Evolutionary conservation across 2,113 vertebrate genomes (phyloP).

Genomic region (Meleagris gallopavo): DNA sequence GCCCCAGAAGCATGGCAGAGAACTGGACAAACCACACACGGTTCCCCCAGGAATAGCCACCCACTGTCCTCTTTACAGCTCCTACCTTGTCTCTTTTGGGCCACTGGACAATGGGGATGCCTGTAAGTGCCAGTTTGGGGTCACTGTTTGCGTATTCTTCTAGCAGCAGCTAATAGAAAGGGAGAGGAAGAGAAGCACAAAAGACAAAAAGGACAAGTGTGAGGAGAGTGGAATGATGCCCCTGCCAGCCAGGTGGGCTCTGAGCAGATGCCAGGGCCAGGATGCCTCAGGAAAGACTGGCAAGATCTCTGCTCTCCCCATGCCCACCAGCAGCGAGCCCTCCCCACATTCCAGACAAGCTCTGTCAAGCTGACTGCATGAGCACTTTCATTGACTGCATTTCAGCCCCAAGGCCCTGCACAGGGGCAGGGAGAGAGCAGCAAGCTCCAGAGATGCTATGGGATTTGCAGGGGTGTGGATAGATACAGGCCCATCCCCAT

Average conservation of each 20-base stretch:
- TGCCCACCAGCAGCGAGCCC: not conserved
- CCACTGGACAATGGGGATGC: slow-evolving; percentile 95
- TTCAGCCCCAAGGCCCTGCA: slow-evolving; percentile 30
- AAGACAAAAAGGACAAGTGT: slow-evolving; percentile 29
- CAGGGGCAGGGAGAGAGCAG: fast-evolving
- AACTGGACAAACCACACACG: fast-evolving
- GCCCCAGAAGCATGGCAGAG: not conserved
- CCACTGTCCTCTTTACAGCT: not conserved
- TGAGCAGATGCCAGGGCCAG: not conserved
- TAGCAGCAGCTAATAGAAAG: slow-evolving; percentile 82
- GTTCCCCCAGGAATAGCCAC: not conserved
- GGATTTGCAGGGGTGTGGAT: not conserved
- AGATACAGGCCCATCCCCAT: fast-evolving
- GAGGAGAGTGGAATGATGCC: not conserved
- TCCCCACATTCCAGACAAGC: slow-evolving; percentile 37
- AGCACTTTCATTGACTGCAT: slow-evolving; percentile 9
- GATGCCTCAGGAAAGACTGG: not conserved
- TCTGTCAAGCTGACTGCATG: not conserved
- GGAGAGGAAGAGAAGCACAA: not conserved
- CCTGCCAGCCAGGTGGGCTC: not conserved
- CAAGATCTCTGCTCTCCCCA: slow-evolving; percentile 18
- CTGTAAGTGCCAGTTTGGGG: slow-evolving; percentile 91
- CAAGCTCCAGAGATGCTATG: not conserved
- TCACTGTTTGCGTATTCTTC: slow-evolving; percentile 86
- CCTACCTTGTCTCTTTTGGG: slow-evolving; percentile 91